Conservation (phyloP, 2,113 vertebrate species). For the Budorcas taxicolor region DNA sequence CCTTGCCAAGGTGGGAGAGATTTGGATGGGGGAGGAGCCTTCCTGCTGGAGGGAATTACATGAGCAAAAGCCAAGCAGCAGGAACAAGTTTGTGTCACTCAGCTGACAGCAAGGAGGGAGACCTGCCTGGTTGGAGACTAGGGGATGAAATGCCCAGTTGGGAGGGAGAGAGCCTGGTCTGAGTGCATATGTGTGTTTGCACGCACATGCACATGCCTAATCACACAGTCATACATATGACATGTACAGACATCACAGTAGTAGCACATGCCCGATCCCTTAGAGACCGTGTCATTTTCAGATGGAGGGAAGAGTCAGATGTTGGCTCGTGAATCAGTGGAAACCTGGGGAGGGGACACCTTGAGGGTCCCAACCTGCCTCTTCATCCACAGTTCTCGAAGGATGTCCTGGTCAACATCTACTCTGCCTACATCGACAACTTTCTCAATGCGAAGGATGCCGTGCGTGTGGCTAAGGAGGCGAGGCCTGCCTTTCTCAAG, state of each 20-base stretch:
- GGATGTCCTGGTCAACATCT: conserved; percentile 94
- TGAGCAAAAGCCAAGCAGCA: background rate
- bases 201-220: rapidly evolving
- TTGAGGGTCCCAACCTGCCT: background rate
- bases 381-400: conserved; percentile 90
- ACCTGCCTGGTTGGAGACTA: background rate
- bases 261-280: background rate
- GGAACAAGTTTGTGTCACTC: background rate
- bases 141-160: background rate
- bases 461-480: conserved; percentile 95
- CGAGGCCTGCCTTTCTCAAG: conserved; percentile 95
- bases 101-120: background rate
- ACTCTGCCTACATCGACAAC: conserved; percentile 98
- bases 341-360: background rate
- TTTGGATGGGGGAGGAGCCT: background rate
- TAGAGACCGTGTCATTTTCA: background rate
- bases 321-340: background rate
- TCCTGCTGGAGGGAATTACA: background rate
- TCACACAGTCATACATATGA: background rate
- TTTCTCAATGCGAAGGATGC: conserved; percentile 98
- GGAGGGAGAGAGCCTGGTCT: background rate
- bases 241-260: background rate
- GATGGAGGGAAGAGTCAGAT: background rate
- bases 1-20: background rate
- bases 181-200: background rate